Evolutionary conservation across 1,140 invertebrate genomes (phyloP).

Genomic region (Goniozus legneri): DNA sequence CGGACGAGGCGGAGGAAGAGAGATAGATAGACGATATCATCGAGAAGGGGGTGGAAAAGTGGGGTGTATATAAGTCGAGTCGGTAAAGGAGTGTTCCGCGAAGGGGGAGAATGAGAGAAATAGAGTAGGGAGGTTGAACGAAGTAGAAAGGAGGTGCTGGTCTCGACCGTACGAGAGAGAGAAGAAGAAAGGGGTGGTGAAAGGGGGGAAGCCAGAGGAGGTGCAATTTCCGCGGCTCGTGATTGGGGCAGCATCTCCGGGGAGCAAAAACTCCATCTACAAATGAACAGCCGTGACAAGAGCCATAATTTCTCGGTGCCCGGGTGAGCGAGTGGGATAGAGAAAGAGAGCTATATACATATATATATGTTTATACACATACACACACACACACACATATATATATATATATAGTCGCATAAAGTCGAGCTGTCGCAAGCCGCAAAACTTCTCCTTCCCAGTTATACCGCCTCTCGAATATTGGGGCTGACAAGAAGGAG

Average conservation of each 20-base stretch:
- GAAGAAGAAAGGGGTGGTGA: conserved; percentile 19
- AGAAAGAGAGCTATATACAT: too few relatives aligned
- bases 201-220: conserved; percentile 32
- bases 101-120: conserved; percentile 27
- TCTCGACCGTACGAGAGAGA: conserved; percentile 12
- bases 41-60: conserved; percentile 23
- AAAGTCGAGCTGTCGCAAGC: too few relatives aligned
- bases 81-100: too few relatives aligned
- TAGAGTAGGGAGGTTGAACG: too few relatives aligned
- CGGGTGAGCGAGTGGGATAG: too few relatives aligned
- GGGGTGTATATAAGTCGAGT: conserved; percentile 6
- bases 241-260: conserved; percentile 65
- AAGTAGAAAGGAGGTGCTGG: conserved; percentile 7
- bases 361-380: too few relatives aligned
- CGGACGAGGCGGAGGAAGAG: conserved; percentile 23
- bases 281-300: conserved; percentile 72
- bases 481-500: too few relatives aligned
- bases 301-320: conserved; percentile 65
- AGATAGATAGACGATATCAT: conserved; percentile 25
- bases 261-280: conserved; percentile 71
- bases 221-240: conserved; percentile 69
- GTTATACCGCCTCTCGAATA: too few relatives aligned
- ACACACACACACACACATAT: too few relatives aligned
- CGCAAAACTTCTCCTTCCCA: too few relatives aligned
- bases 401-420: too few relatives aligned